phyloP scores from a whole-genome alignment of 1,140 invertebrate genomes.

The Matsumurasca onukii region DNA sequence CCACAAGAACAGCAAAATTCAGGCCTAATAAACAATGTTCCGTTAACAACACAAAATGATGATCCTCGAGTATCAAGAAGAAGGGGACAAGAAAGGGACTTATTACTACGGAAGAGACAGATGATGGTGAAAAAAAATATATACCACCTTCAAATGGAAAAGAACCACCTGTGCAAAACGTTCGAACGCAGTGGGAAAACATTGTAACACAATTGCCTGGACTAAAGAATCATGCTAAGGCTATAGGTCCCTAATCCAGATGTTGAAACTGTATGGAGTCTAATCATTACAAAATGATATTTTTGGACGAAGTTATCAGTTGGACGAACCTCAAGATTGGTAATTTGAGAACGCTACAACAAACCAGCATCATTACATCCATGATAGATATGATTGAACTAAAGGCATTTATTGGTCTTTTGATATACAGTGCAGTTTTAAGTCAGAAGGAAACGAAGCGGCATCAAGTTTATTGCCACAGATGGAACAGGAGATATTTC shows the following conservation, averaged over 20 bases:
- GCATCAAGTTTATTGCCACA: no score
- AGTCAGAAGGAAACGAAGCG: no score
- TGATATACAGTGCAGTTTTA: constrained; percentile 18
- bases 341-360: background rate
- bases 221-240: constrained; percentile 10
- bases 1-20: no score
- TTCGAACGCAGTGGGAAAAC: constrained; percentile 6
- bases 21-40: background rate
- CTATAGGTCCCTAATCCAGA: constrained; percentile 14
- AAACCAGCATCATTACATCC: constrained; percentile 14
- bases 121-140: constrained; percentile 19
- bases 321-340: constrained; percentile 25
- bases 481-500: no score
- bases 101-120: constrained; percentile 1
- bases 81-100: constrained; percentile 1
- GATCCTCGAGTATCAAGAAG: background rate
- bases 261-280: background rate
- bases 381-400: constrained; percentile 17
- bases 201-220: constrained; percentile 19
- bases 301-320: constrained; percentile 20
- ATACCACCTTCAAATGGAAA: background rate
- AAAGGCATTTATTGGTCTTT: constrained; percentile 19
- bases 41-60: background rate
- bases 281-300: constrained; percentile 12
- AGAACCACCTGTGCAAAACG: background rate